Evolutionary conservation across 2,888 invertebrate genomes (phyloP).

Genomic region (Ichneumoninae sp.): DNA sequence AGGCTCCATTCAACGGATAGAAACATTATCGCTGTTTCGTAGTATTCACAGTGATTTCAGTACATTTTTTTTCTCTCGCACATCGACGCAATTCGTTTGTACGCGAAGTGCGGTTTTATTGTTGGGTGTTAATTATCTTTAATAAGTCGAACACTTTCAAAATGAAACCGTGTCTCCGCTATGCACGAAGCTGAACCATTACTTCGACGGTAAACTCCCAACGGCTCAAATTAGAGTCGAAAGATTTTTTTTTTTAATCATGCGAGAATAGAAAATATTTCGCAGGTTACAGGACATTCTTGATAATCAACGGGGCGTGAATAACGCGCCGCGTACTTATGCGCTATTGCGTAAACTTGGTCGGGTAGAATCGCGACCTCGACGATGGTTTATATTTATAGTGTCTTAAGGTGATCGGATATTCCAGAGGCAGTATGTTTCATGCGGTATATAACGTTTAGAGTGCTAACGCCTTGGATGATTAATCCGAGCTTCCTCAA

Average conservation of each 20-base stretch:
- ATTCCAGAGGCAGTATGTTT: constrained; percentile 17
- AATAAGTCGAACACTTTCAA: constrained; percentile 26
- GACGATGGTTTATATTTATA: constrained; percentile 33
- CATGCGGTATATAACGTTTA: background rate
- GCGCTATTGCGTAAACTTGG: constrained; percentile 10
- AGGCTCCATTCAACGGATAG: background rate
- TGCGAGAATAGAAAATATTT: constrained; percentile 2
- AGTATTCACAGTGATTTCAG: background rate
- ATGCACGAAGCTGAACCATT: background rate
- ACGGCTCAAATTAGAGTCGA: background rate
- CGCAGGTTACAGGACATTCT: background rate
- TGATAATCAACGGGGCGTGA: constrained; percentile 5
- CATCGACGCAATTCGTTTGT: background rate
- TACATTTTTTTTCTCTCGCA: background rate
- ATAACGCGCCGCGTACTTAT: constrained; percentile 8
- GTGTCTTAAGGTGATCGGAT: constrained; percentile 28
- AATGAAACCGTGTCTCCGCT: background rate
- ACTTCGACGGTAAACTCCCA: background rate
- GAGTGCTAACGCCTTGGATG: constrained; percentile 1
- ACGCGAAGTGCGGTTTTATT: background rate
- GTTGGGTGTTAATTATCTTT: constrained; percentile 26
- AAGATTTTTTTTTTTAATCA: background rate
- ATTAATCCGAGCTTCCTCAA: constrained; percentile 53
- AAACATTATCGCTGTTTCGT: background rate
- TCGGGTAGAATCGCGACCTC: constrained; percentile 12